A percentile compares a stretch with the other conserved stretches of the same genome.
Evolutionary conservation across 2,113 vertebrate species (phyloP).

Genomic region (Nibea coibor): DNA sequence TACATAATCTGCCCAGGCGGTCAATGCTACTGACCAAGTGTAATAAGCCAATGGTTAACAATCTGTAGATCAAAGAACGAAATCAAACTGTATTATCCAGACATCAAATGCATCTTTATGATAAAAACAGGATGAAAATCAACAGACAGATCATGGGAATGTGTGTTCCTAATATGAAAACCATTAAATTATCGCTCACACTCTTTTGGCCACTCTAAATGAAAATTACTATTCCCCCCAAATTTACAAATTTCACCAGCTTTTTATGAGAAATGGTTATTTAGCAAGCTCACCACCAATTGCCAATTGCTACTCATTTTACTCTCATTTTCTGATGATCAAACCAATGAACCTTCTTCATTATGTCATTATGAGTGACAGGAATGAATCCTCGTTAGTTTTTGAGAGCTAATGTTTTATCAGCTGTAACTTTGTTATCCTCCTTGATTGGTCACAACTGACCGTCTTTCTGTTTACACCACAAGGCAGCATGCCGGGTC

Average conservation of each 20-base stretch:
- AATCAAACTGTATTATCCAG: not conserved
- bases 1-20: not conserved
- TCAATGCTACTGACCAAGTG: not conserved
- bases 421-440: not conserved
- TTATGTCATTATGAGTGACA: not conserved
- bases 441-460: not conserved
- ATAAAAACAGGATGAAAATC: constrained; percentile 1
- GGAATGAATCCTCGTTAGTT: no score
- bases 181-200: not conserved
- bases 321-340: not conserved
- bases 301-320: no score
- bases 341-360: not conserved
- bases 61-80: not conserved
- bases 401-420: not conserved
- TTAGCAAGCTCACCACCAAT: no score
- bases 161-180: not conserved
- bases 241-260: not conserved
- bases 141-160: not conserved
- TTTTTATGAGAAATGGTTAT: not conserved
- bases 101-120: not conserved
- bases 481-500: not conserved
- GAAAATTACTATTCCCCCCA: not conserved
- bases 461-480: not conserved
- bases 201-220: not conserved
- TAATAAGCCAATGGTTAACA: not conserved